Base-by-base conservation (phyloP, 2,888 invertebrate species). In the Dolomedes plantarius region DNA sequence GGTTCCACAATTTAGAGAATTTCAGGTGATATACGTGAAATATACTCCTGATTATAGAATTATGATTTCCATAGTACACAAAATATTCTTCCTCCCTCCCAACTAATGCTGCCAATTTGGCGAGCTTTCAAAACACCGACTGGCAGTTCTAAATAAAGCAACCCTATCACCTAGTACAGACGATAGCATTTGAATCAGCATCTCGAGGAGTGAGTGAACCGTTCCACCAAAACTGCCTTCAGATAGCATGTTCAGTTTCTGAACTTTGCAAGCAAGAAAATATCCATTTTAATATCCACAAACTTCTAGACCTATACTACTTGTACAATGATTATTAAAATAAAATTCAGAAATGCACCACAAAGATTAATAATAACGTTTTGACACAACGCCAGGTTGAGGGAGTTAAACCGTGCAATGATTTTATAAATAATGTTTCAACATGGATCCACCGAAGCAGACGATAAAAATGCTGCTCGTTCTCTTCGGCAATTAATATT, bases 121-220 rank as follows among this genome's bases (percentile, higher is more conserved):
- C 82, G 82, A 82, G 28, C 62, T 39, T 29, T 75, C 75, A 82
- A 75, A 75, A 27, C 74, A 68, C n/a, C 56, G 74, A 23, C 68
- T 32, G 36, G 36, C 68, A 36, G 68, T 68, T 75, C 64, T 62
- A 75, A 82, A 75, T 68, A 75, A 82, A 82, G 82, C 82, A 82
- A 82, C 82, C 82, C 75, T 75, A 74, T 82, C 78, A 69, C 46
- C 68, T 50, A 41, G 71, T 71, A 64, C 62, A 75, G 75, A 76
- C 69, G 82, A 75, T 41, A 82, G 82, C 82, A 82, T 75, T 82
- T 82, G 82, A 75, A 82, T 75, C 82, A 81, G 81, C 81, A 75
- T 81, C 81, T 81, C 74, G 19, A 31, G 72, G 32, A 65, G 62
- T n/a, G 36, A 69, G 72, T 72, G 71, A 64, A 79, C 72, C 64